Percentiles rank a stretch among this genome's conserved stretches.
phyloP scores from a whole-genome alignment of 2,888 invertebrate species.

The Platycheirus rosarum region DNA sequence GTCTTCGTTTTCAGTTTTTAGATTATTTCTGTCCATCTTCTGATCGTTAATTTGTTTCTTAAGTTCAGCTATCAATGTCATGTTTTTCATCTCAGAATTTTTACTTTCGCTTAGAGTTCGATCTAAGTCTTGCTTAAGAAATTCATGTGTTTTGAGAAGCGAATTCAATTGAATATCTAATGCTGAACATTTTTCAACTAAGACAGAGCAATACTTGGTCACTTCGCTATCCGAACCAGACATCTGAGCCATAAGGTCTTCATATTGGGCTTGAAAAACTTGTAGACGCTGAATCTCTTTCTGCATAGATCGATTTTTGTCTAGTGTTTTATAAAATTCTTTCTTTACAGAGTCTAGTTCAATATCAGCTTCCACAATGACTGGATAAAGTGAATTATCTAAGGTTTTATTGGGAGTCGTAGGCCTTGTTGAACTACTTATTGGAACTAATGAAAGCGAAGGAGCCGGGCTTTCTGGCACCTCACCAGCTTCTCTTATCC shows the following conservation, averaged over 20 bases:
- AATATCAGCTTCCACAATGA: slow-evolving; percentile 75
- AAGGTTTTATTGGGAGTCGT: slow-evolving; percentile 78
- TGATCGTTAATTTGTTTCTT: slow-evolving; percentile 76
- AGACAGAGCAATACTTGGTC: slow-evolving; percentile 75
- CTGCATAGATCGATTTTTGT: slow-evolving; percentile 74
- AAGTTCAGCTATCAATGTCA: slow-evolving; percentile 76
- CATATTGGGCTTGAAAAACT: slow-evolving; percentile 78
- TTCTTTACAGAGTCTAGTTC: slow-evolving; percentile 66
- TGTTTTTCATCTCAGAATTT: slow-evolving; percentile 77
- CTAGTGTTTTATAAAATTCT: slow-evolving; percentile 66
- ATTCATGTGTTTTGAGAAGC: slow-evolving; percentile 77
- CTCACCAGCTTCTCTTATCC: slow-evolving; percentile 78
- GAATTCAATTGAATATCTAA: slow-evolving; percentile 77
- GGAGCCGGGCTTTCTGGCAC: slow-evolving; percentile 74
- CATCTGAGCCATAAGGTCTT: slow-evolving; percentile 79
- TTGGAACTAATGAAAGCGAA: slow-evolving; percentile 48
- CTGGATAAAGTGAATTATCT: slow-evolving; percentile 76
- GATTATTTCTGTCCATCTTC: slow-evolving; percentile 69
- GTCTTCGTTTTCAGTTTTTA: slow-evolving; percentile 67
- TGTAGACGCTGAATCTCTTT: slow-evolving; percentile 76
- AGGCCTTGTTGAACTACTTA: slow-evolving; percentile 79
- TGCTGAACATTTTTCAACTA: slow-evolving; percentile 76
- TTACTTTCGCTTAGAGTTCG: slow-evolving; percentile 76
- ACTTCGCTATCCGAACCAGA: slow-evolving; percentile 78
- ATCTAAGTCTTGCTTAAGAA: slow-evolving; percentile 80